A percentile compares a stretch with the other conserved stretches of the same genome.
Evolutionary conservation across 2,113 vertebrate genomes (phyloP).

Genomic region (Cheirogaleus medius): DNA sequence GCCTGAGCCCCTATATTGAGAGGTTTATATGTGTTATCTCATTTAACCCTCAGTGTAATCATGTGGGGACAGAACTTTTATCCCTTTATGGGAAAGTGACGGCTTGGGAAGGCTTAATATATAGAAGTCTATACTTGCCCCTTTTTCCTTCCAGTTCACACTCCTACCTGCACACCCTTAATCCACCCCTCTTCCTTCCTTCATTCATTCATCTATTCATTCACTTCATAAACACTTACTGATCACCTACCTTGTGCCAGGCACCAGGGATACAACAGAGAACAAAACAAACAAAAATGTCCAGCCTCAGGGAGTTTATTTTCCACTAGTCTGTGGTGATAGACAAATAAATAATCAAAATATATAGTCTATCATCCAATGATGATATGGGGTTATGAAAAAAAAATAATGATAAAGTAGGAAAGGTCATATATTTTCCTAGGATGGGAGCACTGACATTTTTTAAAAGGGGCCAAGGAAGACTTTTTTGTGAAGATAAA

Average conservation of each 20-base stretch:
- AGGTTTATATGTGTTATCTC: background rate
- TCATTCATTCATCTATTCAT: background rate
- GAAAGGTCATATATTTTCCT: background rate
- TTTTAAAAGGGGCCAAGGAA: background rate
- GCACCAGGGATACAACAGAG: background rate
- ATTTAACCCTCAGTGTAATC: background rate
- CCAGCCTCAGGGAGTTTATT: background rate
- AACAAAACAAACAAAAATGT: background rate
- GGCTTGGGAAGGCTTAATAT: background rate
- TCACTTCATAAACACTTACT: background rate
- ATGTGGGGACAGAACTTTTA: background rate
- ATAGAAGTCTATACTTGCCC: background rate
- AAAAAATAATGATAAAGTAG: background rate
- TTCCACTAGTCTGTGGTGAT: background rate
- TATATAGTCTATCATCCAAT: background rate
- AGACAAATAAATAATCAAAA: background rate
- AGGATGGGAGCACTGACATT: background rate
- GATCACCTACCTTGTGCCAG: background rate
- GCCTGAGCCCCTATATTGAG: background rate
- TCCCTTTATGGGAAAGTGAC: background rate
- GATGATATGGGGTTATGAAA: background rate
- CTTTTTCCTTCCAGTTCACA: background rate
- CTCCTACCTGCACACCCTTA: background rate
- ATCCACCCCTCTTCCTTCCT: background rate
- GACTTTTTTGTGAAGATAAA: background rate